Conservation (phyloP, 2,888 invertebrate species). For the Clunio marinus region DNA sequence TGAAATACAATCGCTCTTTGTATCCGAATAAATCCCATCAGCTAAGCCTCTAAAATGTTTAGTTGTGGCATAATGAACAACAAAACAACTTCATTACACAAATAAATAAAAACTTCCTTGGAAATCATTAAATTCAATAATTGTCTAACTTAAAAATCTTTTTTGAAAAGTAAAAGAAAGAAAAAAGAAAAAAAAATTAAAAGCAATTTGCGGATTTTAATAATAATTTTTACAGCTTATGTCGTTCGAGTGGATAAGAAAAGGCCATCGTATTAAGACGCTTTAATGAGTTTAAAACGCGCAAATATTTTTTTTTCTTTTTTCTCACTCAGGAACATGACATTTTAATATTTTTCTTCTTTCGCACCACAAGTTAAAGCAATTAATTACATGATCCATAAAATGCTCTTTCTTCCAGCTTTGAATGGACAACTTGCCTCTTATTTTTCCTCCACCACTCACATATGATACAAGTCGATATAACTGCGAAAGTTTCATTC, state of each 20-base stretch:
- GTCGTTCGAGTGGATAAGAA: neutral
- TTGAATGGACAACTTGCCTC: neutral
- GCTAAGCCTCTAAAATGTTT: too few species aligned
- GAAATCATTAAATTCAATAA: constrained; percentile 38
- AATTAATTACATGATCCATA: constrained; percentile 18
- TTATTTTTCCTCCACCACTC: neutral
- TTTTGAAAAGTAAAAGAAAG: too few species aligned
- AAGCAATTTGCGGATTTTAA: neutral
- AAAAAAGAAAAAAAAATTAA: constrained; percentile 3
- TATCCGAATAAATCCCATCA: too few species aligned
- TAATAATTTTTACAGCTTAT: neutral
- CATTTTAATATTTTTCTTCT: constrained; percentile 6
- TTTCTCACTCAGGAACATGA: neutral
- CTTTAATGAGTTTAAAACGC: constrained; percentile 18
- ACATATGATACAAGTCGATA: neutral
- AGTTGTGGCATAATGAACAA: too few species aligned
- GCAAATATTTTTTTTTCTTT: neutral
- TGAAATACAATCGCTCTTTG: too few species aligned
- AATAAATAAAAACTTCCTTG: constrained; percentile 14
- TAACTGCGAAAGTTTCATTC: neutral
- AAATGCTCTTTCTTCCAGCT: too few species aligned
- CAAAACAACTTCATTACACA: constrained; percentile 9
- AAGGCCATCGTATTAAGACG: neutral
- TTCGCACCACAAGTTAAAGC: constrained; percentile 3
- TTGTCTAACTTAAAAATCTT: neutral